Conservation (phyloP, 1,140 invertebrate genomes). For the Nymphalis io region DNA sequence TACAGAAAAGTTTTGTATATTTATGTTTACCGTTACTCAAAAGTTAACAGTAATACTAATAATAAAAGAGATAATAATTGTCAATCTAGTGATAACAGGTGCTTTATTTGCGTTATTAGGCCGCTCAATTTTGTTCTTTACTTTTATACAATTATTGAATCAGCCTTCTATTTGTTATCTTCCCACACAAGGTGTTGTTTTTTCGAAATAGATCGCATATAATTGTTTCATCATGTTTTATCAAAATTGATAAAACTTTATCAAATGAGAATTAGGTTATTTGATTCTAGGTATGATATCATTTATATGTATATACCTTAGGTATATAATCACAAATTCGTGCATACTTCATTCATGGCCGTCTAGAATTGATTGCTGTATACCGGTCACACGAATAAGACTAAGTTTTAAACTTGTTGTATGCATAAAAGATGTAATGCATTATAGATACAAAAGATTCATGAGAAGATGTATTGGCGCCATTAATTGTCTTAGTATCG, state of each 20-base stretch:
- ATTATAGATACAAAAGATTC: background rate
- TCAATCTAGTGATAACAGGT: no score
- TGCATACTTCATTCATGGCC: background rate
- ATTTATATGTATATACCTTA: background rate
- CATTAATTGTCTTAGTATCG: constrained; percentile 12
- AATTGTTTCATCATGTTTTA: no score
- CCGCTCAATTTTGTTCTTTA: no score
- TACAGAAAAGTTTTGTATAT: no score
- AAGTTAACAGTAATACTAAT: no score
- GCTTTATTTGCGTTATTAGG: background rate
- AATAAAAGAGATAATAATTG: no score
- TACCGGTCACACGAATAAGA: background rate
- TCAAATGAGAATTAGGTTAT: background rate
- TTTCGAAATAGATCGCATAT: no score
- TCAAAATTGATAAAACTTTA: no score
- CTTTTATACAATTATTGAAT: no score
- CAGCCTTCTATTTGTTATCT: no score
- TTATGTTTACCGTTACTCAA: no score
- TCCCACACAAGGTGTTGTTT: no score
- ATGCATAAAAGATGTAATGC: background rate
- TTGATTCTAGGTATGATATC: background rate
- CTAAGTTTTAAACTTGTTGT: background rate
- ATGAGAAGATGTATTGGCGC: background rate
- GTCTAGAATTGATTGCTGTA: background rate
- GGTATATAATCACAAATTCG: background rate